Evolutionary conservation across 2,888 invertebrate genomes (phyloP).

Genomic region (Eudasyphora cyanicolor): DNA sequence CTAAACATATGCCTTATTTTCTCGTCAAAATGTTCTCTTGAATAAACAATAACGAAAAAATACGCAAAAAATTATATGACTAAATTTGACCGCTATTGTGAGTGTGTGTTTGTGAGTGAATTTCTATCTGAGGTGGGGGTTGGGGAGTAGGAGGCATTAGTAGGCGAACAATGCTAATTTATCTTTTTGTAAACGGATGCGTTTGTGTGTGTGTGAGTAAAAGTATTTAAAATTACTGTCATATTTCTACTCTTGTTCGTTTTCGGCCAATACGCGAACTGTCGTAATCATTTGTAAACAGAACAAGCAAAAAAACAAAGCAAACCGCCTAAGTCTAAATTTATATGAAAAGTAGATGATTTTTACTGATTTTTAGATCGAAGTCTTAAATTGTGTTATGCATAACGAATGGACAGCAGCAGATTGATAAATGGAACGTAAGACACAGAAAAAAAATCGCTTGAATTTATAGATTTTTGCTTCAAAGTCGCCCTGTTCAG

Average conservation of each 20-base stretch:
- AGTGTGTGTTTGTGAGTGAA: neutral
- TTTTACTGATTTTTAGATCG: neutral
- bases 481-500: too few relatives aligned
- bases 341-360: neutral
- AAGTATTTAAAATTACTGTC: constrained; percentile 16
- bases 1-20: too few relatives aligned
- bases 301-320: neutral
- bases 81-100: neutral
- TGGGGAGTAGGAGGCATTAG: neutral
- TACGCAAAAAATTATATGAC: constrained; percentile 11
- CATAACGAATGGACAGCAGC: neutral
- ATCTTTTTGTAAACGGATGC: neutral
- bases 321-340: neutral
- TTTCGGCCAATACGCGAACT: neutral
- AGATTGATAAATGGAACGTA: neutral
- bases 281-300: constrained; percentile 3
- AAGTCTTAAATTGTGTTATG: neutral
- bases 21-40: neutral
- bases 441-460: too few relatives aligned
- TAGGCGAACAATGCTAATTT: constrained; percentile 11
- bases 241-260: constrained; percentile 9
- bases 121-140: neutral
- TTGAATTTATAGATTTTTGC: too few relatives aligned
- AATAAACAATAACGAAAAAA: constrained; percentile 2
- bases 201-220: neutral